These are phyloP conservation scores for Epizoanthus ramosus DNA, from an alignment of 92 coral and sea anemone genomes.

Conservation along the genomic window DNA sequence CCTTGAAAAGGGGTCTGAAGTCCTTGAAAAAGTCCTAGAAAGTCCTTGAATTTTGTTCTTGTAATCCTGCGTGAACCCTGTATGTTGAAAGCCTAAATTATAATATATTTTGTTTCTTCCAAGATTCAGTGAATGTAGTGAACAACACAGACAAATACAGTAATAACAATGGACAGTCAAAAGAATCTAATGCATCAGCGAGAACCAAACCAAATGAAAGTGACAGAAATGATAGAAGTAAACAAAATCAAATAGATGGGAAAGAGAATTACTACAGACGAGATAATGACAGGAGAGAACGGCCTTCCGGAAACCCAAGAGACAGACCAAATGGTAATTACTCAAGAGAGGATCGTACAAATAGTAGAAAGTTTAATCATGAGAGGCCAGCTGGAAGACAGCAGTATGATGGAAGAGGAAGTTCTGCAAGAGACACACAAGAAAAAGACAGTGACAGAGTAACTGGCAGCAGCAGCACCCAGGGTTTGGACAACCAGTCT, in stretches of 20 bases:
- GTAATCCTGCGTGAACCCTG: no score
- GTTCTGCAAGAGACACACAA: conserved; percentile 23
- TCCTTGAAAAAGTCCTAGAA: no score
- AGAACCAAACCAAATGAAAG: conserved; percentile 46
- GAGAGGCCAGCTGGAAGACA: conserved; percentile 47
- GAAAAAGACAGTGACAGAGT: conserved; percentile 45
- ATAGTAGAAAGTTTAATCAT: conserved; percentile 44
- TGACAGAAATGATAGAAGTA: conserved; percentile 36
- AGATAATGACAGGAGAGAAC: conserved; percentile 30
- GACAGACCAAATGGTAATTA: conserved; percentile 14
- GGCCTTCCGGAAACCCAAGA: neutral
- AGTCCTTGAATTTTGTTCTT: no score
- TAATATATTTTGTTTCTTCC: neutral
- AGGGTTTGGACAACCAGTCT: conserved; percentile 4
- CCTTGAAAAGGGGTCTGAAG: no score
- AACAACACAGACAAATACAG: conserved; percentile 3
- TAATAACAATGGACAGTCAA: conserved; percentile 25
- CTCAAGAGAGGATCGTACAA: conserved; percentile 14
- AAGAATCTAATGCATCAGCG: conserved; percentile 20
- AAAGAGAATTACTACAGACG: conserved; percentile 11
- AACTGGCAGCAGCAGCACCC: conserved; percentile 15
- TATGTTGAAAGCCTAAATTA: no score
- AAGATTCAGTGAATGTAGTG: conserved; percentile 11
- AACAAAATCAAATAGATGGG: conserved; percentile 38
- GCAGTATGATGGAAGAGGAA: conserved; percentile 42